phyloP scores from a whole-genome alignment of 2,797 vertebrate species.

The Hyperoplus lanceolatus region DNA sequence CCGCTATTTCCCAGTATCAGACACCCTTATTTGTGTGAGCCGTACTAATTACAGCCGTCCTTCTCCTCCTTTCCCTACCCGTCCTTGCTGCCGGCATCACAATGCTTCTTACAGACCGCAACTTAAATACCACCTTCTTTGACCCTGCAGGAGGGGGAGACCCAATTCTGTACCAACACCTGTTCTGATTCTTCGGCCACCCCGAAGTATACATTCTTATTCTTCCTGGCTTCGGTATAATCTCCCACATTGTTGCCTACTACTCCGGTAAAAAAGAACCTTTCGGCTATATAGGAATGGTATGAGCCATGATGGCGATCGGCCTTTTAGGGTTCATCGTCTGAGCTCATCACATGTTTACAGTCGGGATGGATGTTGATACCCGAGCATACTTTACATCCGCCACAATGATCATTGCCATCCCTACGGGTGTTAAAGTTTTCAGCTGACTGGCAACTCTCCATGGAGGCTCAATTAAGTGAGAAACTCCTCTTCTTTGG shows the following conservation, averaged over 20 bases:
- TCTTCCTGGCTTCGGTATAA: conserved; percentile 24
- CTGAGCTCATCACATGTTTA: conserved; percentile 74
- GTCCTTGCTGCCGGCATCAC: conserved; percentile 45
- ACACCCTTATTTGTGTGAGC: conserved; percentile 64
- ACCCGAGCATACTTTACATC: conserved; percentile 72
- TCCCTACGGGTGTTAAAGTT: conserved; percentile 61
- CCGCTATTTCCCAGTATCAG: conserved; percentile 47
- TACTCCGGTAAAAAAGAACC: conserved; percentile 68
- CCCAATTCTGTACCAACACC: not conserved
- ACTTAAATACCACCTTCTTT: conserved; percentile 57
- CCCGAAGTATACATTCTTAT: conserved; percentile 48
- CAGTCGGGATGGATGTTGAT: conserved; percentile 45
- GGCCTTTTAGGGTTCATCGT: conserved; percentile 65
- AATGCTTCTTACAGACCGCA: conserved; percentile 15
- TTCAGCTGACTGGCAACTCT: conserved; percentile 72
- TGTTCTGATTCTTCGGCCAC: conserved; percentile 62
- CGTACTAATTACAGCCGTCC: rapidly evolving
- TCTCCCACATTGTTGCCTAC: conserved; percentile 37
- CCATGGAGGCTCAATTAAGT: conserved; percentile 59
- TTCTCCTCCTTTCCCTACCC: conserved; percentile 3
- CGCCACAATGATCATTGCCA: conserved; percentile 68
- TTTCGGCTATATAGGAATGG: conserved; percentile 55
- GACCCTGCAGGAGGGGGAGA: conserved; percentile 30
- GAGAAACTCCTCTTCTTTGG: conserved; percentile 44
- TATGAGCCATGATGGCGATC: conserved; percentile 49